Base-by-base conservation (phyloP, 2,797 vertebrate species). In the Sphaeramia orbicularis region DNA sequence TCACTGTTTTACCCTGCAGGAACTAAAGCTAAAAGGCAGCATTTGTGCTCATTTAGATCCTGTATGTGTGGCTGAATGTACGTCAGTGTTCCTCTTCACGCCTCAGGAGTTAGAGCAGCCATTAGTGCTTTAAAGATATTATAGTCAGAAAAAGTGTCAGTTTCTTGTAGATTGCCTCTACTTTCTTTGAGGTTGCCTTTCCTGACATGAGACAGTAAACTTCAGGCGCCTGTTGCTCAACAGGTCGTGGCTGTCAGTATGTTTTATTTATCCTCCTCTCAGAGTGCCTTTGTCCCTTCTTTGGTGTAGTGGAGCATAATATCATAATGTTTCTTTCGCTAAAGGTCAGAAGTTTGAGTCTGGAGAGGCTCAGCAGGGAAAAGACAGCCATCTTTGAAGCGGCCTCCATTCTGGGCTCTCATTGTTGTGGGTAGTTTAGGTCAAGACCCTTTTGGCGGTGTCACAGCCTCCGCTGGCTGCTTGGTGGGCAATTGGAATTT, bases 241-340 rank as follows among this genome's bases (percentile, higher is more conserved):
- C 62, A 73, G 42, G 71, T 74, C 51, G 50, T n/a, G 41, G 32
- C 57, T 82, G 65, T 85, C 84, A 65, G 70, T 65, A 61, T 37
- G 62, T 54, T 54, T 87, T 35, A 40, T 76, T 10, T 13, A 18
- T 81, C 80, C 78, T 58, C 12, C 45, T 61, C 61, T 30, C 32
- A 35, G 7, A 35, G 32, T 35, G 9, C 9, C 43, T 6, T 7
- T 45, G 30, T 67, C 10, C 43, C 16, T 59, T 37, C 57, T 9
- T 35, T 18, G 43, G 11, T 40, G 2, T n/a, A 10, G 7, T 35
- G 32, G 7, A 35, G 32, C 2, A 35, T 35, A 35, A 35, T 35
- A 35, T 32, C 32, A 10, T 35, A 1, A 35, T 35, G 32, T 35
- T 49, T 27, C 50, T 59, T 10, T 62, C 21, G 10, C 11, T 18